Evolutionary conservation across 2,888 invertebrate species (phyloP).

Genomic region (Pherbina coryleti): DNA sequence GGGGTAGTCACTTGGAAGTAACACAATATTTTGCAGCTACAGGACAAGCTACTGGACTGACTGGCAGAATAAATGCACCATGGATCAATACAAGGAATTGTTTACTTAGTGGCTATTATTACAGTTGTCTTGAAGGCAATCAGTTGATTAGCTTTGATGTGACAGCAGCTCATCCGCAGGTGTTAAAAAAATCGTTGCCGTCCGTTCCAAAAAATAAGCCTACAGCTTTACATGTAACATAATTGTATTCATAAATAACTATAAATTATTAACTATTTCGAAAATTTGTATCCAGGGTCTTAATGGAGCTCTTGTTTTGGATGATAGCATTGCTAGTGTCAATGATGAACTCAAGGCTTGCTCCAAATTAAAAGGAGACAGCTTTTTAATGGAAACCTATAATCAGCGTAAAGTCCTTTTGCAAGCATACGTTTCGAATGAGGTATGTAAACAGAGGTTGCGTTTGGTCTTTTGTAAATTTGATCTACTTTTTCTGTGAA

Average conservation of each 20-base stretch:
- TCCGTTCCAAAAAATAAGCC: conserved; percentile 60
- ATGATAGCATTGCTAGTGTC: conserved; percentile 63
- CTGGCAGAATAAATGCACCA: conserved; percentile 74
- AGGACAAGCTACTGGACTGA: conserved; percentile 73
- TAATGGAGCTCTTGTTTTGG: conserved; percentile 68
- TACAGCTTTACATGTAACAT: conserved; percentile 57
- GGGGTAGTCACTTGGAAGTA: conserved; percentile 76
- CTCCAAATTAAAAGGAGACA: conserved; percentile 62
- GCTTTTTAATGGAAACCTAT: conserved; percentile 57
- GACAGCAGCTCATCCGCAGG: conserved; percentile 71
- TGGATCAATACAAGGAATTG: conserved; percentile 74
- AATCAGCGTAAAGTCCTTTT: conserved; percentile 67
- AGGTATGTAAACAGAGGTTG: too few relatives aligned
- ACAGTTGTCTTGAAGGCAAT: conserved; percentile 75
- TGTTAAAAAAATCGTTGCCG: conserved; percentile 70
- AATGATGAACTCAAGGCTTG: conserved; percentile 66
- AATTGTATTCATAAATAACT: background rate
- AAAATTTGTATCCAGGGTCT: conserved; percentile 55
- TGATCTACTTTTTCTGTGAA: too few relatives aligned
- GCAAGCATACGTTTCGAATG: conserved; percentile 66
- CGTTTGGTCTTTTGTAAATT: too few relatives aligned
- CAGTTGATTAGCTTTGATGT: conserved; percentile 77
- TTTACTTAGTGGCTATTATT: conserved; percentile 74
- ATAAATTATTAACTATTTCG: background rate
- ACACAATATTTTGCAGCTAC: conserved; percentile 75